Evolutionary conservation across 1,140 invertebrate species (phyloP), one percentile per base, ranked within the genome.

Genomic region (Bombus terrestris): DNA sequence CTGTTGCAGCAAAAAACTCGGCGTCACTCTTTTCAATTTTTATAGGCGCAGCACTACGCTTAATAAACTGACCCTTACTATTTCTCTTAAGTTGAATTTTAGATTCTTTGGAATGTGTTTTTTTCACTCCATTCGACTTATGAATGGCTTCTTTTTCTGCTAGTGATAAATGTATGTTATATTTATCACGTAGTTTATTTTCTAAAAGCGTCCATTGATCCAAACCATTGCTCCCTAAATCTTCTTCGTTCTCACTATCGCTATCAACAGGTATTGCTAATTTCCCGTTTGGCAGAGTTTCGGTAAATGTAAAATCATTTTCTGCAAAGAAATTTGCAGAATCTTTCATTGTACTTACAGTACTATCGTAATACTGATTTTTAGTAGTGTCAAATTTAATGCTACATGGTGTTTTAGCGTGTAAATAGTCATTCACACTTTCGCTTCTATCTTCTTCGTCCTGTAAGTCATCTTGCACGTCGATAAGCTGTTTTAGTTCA

Each of bases 251-350:
- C 32, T 85, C 75, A 39, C 53, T 75, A 75, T 89, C 77, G 43
- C 41, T 81, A 41, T 86, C 73, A 2, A 25, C 15, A 35, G 78
- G 59, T 75, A 94, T 92, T n/a, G 82, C 74, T 39, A 95, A 85
- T 86, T 90, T 93, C 3, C 94, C 94, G 88, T 93, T 81, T 6
- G 83, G 57, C 12, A 83, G n/a, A 53, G 89, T 90, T 68, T 92
- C 77, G 69, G 91, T 73, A 76, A 95, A 95, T 80, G 66, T 88
- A 86, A 93, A 93, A 82, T 93, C 88, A 41, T 91, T 79, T 72
- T 39, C 28, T 39, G 59, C 25, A 15, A 53, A 25, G n/a, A 13
- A 43, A 35, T 28, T 80, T 41, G 57, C 28, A 15, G 62, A 62
- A 59, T 47, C 81, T 68, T n/a, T 75, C 35, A 41, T 71, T n/a